These are phyloP conservation scores for Phenganax stokvisi DNA, from an alignment of 92 coral and sea anemone genomes.

Conservation along the genomic window DNA sequence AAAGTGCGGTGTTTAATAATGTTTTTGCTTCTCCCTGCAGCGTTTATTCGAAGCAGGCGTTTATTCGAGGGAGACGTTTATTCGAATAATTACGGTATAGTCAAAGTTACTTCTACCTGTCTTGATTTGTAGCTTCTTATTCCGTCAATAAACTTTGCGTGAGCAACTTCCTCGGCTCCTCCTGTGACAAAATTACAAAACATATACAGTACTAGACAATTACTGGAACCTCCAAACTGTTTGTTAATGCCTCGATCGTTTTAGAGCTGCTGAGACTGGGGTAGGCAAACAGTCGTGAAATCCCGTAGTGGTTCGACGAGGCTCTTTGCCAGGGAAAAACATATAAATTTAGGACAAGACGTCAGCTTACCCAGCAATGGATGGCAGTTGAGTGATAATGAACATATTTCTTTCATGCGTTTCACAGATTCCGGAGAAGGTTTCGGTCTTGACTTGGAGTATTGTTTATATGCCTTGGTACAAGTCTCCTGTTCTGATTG, in stretches of 20 bases:
- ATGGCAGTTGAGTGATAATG: conserved; percentile 53
- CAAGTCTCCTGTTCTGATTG: conserved; percentile 60
- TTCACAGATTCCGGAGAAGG: conserved; percentile 91
- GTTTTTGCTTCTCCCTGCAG: too few relatives aligned
- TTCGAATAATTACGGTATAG: not conserved
- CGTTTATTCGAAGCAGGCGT: too few relatives aligned
- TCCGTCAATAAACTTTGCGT: conserved; percentile 67
- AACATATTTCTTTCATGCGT: conserved; percentile 61
- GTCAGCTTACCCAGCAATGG: conserved; percentile 57
- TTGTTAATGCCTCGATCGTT: too few relatives aligned
- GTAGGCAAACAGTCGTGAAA: too few relatives aligned
- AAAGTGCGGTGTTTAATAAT: too few relatives aligned
- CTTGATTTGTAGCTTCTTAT: conserved; percentile 71
- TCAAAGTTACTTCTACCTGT: conserved; percentile 55
- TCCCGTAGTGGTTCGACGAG: too few relatives aligned
- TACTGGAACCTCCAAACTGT: not conserved
- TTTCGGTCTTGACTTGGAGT: conserved; percentile 68
- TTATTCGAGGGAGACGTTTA: too few relatives aligned
- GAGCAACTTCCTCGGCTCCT: conserved; percentile 46
- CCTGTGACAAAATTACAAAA: conserved; percentile 6
- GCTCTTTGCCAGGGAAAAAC: too few relatives aligned
- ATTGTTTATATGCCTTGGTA: conserved; percentile 78
- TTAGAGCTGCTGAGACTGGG: too few relatives aligned
- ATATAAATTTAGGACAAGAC: not conserved
- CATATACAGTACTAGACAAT: not conserved